Base-by-base conservation (phyloP, 1,140 invertebrate species). In the Anagrus nilaparvatae region DNA sequence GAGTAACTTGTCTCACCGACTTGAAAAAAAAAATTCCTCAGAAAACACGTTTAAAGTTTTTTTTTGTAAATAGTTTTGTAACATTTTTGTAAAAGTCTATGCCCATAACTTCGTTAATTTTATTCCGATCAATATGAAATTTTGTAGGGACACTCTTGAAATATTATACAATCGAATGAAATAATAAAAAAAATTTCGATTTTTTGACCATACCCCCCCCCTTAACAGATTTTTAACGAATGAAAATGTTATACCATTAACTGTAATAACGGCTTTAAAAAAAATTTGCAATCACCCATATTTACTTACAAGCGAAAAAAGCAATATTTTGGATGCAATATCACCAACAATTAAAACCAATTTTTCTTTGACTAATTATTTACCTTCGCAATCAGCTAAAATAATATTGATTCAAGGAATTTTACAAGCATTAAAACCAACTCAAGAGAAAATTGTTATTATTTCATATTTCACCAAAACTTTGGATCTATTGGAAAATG, bases 211-310 rank as follows among this genome's bases (percentile, higher is more conserved):
- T n/a, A n/a, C n/a, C n/a, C n/a, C n/a, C n/a, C n/a, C n/a, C n/a
- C n/a, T n/a, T n/a, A 65, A 70, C 39, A 72, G 75, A 43, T 78
- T 73, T 49, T 74, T 70, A 45, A 68, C 83, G 7, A 30, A 35
- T 39, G 30, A 4, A 48, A 34, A 48, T 40, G 36, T 9, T 21
- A 36, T 54, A 17, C 46, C 58, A 28, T 73, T 82, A 3, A 60
- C 67, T 4, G 60, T 78, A 24, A 75, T 82, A 20, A 70, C 69
- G n/a, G 65, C 73, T n/a, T 59, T 83, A 14, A 77, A 78, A 51
- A 79, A 82, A 46, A 69, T 85, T 24, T 85, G 82, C 54, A 86
- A 85, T 56, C 82, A 85, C 66, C 82, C 82, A 2, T 59, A 60
- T 34, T 56, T 82, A 18, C 52, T 78, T 12, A 39, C 48, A 28